Conservation (phyloP, 2,888 invertebrate genomes). For the Ochropacha duplaris region DNA sequence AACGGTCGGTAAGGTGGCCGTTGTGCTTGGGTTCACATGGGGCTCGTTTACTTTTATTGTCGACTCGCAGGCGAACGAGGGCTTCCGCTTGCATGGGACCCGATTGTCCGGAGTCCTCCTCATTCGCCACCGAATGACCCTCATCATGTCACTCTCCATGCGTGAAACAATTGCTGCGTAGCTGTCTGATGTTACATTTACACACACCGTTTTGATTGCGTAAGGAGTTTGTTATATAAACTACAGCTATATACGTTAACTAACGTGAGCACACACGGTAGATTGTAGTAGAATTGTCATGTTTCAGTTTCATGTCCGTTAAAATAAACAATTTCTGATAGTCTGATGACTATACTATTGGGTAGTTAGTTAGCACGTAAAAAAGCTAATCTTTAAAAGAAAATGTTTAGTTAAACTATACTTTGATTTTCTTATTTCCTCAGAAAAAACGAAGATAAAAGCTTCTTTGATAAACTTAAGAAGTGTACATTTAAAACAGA, state of each 20-base stretch:
- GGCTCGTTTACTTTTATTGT: conserved; percentile 54
- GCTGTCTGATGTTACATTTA: conserved; percentile 3
- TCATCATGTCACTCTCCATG: conserved; percentile 20
- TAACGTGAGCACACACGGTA: too few species aligned
- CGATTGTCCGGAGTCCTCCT: conserved; percentile 39
- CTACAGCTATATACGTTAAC: neutral
- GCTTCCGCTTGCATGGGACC: conserved; percentile 52
- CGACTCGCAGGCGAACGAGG: conserved; percentile 31
- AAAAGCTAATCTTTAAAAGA: neutral
- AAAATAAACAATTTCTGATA: too few species aligned
- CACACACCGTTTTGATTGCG: conserved; percentile 1
- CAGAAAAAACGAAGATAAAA: neutral
- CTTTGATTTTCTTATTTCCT: neutral
- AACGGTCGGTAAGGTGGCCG: conserved; percentile 51
- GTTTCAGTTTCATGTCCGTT: neutral
- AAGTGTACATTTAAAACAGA: too few species aligned
- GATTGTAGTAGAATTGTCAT: too few species aligned
- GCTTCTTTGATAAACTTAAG: neutral
- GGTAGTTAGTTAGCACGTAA: too few species aligned
- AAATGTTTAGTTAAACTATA: too few species aligned
- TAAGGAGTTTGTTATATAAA: neutral
- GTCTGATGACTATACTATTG: too few species aligned
- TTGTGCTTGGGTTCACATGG: conserved; percentile 55
- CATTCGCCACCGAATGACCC: conserved; percentile 43
- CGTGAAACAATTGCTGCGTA: conserved; percentile 17